Conservation (phyloP, 2,797 vertebrate genomes). For the Mastacembelus armatus region DNA sequence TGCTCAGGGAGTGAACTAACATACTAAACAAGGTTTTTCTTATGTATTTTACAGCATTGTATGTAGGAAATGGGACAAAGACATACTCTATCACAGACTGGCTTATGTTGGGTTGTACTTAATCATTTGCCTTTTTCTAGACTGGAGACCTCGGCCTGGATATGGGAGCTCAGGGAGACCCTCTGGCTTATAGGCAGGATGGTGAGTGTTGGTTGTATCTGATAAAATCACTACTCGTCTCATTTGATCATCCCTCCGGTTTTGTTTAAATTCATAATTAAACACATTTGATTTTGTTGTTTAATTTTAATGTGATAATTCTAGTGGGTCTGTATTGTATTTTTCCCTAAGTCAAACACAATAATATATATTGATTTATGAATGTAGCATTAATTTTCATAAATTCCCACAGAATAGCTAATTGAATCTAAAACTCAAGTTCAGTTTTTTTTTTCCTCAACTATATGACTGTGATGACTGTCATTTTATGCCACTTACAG, state of each 20-base stretch:
- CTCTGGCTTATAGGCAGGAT: constrained; percentile 95
- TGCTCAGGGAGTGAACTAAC: no score
- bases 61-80: background rate
- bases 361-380: no score
- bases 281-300: background rate
- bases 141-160: constrained; percentile 96
- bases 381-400: background rate
- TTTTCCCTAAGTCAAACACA: no score
- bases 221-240: background rate
- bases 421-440: no score
- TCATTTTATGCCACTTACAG: no score
- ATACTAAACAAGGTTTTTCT: background rate
- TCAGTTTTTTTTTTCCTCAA: no score
- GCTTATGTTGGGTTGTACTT: background rate
- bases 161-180: constrained; percentile 94
- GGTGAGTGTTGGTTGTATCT: constrained; percentile 79
- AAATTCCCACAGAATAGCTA: background rate
- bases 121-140: constrained; percentile 74
- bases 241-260: background rate
- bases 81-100: background rate
- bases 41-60: background rate
- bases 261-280: background rate
- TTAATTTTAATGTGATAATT: background rate
- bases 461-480: no score
- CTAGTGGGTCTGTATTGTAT: no score